Conservation (phyloP, 2,113 vertebrate genomes). For the Agapornis roseicollis region DNA sequence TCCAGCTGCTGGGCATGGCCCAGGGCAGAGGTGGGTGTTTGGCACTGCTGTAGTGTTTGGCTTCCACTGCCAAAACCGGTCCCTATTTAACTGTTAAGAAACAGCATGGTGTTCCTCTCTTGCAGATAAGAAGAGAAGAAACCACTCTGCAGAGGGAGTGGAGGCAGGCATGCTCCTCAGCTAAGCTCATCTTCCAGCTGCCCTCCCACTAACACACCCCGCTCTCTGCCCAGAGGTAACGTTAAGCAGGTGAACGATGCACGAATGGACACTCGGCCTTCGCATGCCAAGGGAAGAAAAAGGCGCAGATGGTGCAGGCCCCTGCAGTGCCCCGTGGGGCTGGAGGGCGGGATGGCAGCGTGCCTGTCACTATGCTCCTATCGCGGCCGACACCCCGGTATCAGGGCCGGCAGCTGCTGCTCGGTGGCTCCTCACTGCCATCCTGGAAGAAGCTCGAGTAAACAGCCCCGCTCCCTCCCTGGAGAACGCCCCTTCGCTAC, state of each 20-base stretch:
- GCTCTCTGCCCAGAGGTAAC: background rate
- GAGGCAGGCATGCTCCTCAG: too few relatives aligned
- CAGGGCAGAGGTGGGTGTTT: background rate
- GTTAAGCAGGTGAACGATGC: background rate
- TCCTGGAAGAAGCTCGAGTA: too few relatives aligned
- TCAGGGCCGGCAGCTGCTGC: background rate
- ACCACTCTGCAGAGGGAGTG: accelerated
- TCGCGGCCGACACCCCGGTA: background rate
- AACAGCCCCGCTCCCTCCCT: background rate
- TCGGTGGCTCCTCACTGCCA: background rate
- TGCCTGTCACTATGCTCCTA: background rate
- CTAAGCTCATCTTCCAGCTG: background rate
- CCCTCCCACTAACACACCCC: background rate
- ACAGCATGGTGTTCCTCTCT: background rate
- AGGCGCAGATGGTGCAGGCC: accelerated
- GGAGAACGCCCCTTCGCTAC: accelerated
- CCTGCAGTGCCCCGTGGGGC: background rate
- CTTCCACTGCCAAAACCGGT: background rate
- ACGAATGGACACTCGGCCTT: accelerated
- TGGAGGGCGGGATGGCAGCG: background rate
- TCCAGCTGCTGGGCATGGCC: background rate
- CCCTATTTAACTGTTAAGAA: accelerated
- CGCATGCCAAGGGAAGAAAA: too few relatives aligned
- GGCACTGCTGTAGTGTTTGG: accelerated
- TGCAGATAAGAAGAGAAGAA: background rate